phyloP scores from a whole-genome alignment of 2,797 vertebrate species.

The Pangasius krempfi region DNA sequence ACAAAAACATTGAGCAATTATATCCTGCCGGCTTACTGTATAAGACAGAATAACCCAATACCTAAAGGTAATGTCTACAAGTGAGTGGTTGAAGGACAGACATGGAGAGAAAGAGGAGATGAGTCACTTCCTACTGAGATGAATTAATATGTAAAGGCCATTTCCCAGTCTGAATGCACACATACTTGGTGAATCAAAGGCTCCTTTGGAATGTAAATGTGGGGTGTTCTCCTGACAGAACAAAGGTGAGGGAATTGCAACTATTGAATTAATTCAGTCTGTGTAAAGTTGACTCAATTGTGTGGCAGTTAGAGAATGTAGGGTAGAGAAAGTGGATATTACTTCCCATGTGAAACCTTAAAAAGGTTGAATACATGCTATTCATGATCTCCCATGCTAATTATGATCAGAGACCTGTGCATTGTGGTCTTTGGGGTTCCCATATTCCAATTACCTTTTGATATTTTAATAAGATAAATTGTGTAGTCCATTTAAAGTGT shows the following conservation, averaged over 20 bases:
- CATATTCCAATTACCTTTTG: conserved; percentile 74
- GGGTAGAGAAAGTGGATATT: conserved; percentile 41
- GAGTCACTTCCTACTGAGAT: conserved; percentile 33
- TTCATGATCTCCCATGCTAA: conserved; percentile 70
- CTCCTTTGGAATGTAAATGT: conserved; percentile 69
- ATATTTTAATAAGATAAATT: conserved; percentile 70
- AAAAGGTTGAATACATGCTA: conserved; percentile 66
- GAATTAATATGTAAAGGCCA: conserved; percentile 59
- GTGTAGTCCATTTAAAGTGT: conserved; percentile 57
- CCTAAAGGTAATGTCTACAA: not conserved
- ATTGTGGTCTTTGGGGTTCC: conserved; percentile 69
- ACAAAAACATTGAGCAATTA: not conserved
- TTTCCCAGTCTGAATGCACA: conserved; percentile 57
- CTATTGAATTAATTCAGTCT: conserved; percentile 67
- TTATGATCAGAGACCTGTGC: conserved; percentile 68
- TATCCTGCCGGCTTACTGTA: not conserved
- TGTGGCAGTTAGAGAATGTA: conserved; percentile 23
- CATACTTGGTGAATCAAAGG: conserved; percentile 65
- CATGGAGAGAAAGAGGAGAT: conserved; percentile 23
- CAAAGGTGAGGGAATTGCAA: conserved; percentile 67
- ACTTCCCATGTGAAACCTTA: conserved; percentile 55
- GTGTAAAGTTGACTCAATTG: conserved; percentile 62
- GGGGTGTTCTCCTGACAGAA: conserved; percentile 59
- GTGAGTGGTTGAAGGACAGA: conserved; percentile 46
- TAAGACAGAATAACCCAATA: not conserved